Conservation (phyloP, 1,140 invertebrate species). For the Chlorops oryzae region DNA sequence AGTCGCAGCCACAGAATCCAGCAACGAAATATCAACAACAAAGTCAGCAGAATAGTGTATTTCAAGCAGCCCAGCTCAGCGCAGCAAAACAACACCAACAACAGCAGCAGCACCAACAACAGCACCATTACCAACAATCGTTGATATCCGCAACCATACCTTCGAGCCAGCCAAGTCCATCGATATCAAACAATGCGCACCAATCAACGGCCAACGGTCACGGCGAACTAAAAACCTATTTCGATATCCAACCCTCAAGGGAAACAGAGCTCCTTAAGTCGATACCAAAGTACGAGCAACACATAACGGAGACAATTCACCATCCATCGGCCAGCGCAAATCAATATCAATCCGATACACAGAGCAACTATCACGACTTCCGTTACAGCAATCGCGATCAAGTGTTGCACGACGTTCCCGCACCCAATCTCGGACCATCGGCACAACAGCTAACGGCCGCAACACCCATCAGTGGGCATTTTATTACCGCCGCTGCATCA, state of each 20-base stretch:
- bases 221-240: conserved; percentile 23
- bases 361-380: conserved; percentile 23
- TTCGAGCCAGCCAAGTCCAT: neutral
- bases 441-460: conserved; percentile 11
- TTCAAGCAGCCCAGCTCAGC: too few species aligned
- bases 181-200: conserved; percentile 22
- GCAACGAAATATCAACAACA: too few species aligned
- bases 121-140: conserved; percentile 14
- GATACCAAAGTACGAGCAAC: conserved; percentile 69
- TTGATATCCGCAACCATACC: neutral
- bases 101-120: conserved; percentile 23
- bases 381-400: conserved; percentile 35
- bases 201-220: conserved; percentile 23
- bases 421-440: conserved; percentile 35
- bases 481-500: conserved; percentile 17
- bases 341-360: conserved; percentile 6
- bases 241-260: conserved; percentile 40
- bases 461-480: conserved; percentile 17
- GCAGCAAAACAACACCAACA: conserved; percentile 23
- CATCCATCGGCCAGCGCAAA: conserved; percentile 13
- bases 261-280: conserved; percentile 64
- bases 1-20: too few species aligned
- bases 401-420: conserved; percentile 43
- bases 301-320: conserved; percentile 55
- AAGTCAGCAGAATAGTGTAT: too few species aligned